A percentile compares a stretch with the other conserved stretches of the same genome.
Conservation (phyloP, 1,140 invertebrate species). For the Ceratosolen solmsi region DNA sequence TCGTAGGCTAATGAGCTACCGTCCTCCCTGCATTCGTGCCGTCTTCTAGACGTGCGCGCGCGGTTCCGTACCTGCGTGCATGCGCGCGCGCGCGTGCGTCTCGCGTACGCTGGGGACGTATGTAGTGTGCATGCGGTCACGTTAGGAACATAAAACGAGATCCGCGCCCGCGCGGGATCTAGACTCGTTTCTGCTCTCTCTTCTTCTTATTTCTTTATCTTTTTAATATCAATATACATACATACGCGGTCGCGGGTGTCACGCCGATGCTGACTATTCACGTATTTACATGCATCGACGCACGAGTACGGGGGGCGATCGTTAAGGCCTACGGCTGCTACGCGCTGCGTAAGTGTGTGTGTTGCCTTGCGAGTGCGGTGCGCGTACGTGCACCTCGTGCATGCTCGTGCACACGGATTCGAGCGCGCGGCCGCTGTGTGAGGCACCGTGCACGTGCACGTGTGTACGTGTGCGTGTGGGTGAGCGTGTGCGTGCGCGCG, state of each 20-base stretch:
- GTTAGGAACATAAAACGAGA: not conserved
- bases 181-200: not conserved
- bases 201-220: not conserved
- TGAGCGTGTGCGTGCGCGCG: too few species aligned
- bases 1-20: constrained; percentile 7
- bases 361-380: not conserved
- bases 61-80: not conserved
- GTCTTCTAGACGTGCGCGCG: not conserved
- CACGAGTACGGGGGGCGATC: not conserved
- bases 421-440: not conserved
- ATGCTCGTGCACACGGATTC: not conserved
- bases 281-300: not conserved
- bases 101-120: not conserved
- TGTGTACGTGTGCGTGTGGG: not conserved
- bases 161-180: not conserved
- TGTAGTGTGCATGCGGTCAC: not conserved
- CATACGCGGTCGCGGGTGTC: not conserved
- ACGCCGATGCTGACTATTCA: not conserved
- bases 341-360: not conserved
- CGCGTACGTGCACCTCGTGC: not conserved
- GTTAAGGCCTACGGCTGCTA: not conserved
- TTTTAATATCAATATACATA: constrained; percentile 1
- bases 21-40: not conserved
- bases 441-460: not conserved
- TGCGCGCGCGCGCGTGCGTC: not conserved